These are phyloP conservation scores for Homalodisca vitripennis DNA, from an alignment of 1,140 invertebrate species.

Conservation along the genomic window DNA sequence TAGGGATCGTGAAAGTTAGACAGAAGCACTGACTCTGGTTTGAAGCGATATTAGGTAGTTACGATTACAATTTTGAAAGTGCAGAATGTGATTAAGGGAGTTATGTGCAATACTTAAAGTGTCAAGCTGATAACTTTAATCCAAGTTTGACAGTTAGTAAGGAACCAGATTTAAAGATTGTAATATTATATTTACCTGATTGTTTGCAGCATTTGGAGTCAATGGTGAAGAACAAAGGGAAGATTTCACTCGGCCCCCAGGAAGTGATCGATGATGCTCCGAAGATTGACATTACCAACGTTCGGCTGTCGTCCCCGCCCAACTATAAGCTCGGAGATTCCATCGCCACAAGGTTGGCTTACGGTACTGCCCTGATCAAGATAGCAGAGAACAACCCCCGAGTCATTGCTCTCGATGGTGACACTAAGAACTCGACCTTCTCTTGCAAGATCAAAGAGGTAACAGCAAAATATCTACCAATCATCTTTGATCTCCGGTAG, in stretches of 20 bases:
- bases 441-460: constrained; percentile 87
- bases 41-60: too few species aligned
- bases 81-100: too few species aligned
- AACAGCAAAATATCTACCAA: constrained; percentile 54
- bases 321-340: constrained; percentile 76
- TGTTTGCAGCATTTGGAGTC: constrained; percentile 59
- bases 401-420: constrained; percentile 91
- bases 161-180: too few species aligned
- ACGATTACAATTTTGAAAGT: too few species aligned
- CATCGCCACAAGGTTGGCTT: constrained; percentile 92
- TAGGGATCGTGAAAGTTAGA: too few species aligned
- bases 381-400: constrained; percentile 77
- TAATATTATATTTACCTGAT: too few species aligned
- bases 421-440: constrained; percentile 98
- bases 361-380: constrained; percentile 92
- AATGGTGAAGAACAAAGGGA: constrained; percentile 62
- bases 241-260: constrained; percentile 57
- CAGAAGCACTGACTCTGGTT: too few species aligned
- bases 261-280: constrained; percentile 70
- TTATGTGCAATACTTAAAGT: too few species aligned
- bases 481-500: too few species aligned
- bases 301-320: constrained; percentile 81
- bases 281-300: constrained; percentile 66
- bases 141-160: too few species aligned
- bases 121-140: too few species aligned